Percentiles rank a stretch among this genome's conserved stretches.
Evolutionary conservation across 2,113 vertebrate species (phyloP).

Genomic region (Murina feae): DNA sequence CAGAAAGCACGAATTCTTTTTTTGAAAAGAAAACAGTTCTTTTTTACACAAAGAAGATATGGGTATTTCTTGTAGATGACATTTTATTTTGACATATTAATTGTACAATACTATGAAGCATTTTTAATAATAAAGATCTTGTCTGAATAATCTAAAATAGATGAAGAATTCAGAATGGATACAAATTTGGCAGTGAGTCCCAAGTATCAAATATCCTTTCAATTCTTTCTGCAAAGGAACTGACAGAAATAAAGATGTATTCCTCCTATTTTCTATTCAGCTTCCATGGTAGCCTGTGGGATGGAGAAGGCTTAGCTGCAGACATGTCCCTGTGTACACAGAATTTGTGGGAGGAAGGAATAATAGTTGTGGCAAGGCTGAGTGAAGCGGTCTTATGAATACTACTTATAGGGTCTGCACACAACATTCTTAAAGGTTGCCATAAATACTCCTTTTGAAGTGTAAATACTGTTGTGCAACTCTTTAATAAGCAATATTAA

Average conservation of each 20-base stretch:
- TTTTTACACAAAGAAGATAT: not conserved
- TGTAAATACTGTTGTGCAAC: not conserved
- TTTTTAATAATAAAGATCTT: constrained; percentile 47
- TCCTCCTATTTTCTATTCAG: constrained; percentile 43
- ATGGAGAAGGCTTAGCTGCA: not conserved
- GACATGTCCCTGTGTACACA: not conserved
- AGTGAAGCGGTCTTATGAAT: constrained; percentile 11
- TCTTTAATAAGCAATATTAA: constrained; percentile 1
- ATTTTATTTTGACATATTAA: constrained; percentile 38
- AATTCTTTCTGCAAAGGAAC: constrained; percentile 32
- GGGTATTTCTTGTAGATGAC: not conserved
- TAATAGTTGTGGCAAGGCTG: not conserved
- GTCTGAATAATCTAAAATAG: constrained; percentile 5
- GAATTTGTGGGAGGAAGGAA: constrained; percentile 26
- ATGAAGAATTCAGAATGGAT: constrained; percentile 45
- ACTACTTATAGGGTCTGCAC: not conserved
- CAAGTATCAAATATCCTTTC: constrained; percentile 43
- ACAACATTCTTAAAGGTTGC: not conserved
- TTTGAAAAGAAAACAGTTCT: not conserved
- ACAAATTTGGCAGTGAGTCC: constrained; percentile 43
- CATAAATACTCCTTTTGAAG: constrained; percentile 1
- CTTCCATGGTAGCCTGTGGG: not conserved
- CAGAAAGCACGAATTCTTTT: not conserved
- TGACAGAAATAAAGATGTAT: constrained; percentile 45
- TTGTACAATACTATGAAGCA: constrained; percentile 29